Evolutionary conservation across 2,113 vertebrate genomes (phyloP), one percentile per base, ranked within the genome.

Genomic region (Phaethon lepturus): DNA sequence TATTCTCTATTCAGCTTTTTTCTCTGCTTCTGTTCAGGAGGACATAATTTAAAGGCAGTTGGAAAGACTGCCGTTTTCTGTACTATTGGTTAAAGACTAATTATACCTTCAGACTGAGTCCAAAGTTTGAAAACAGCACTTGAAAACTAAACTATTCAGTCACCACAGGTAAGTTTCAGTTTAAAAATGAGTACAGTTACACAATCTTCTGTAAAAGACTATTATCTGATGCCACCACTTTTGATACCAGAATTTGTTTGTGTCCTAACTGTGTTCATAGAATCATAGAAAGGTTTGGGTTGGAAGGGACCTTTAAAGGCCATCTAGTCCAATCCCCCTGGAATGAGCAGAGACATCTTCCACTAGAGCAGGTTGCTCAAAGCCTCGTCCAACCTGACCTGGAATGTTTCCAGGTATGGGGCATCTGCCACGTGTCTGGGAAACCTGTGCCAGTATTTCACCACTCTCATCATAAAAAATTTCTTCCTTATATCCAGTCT

Each of bases 371-470:
- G 24, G 19, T 23, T 66, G 5, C 18, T 62, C 28, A 44, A 26
- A 79, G 11, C 6, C 5, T 9, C 0, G 1, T 59, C 9, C 23
- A 83, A 3, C 4, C 6, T 44, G 1, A 0, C 3, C 16, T 35
- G 49, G 9, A 74, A 14, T 8, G 3, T 52, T 29, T n/a, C 1
- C 4, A n/a, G 24, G 55, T 10, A n/a, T 11, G 12, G 11, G 10
- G 1, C 25, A 38, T 12, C 1, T 5, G 38, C 42, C 2, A 24
- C 17, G 7, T 59, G 3, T 0, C 18, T 80, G 28, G 67, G 12
- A 2, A 28, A n/a, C 7, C 3, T 63, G 1, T 26, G 20, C 14
- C 11, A 42, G 6, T 10, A 7, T n/a, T 68, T 68, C 13, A 73
- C 38, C 17, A 28, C 10, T 2, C 11, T 33, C 15, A 9, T 16